phyloP scores from a whole-genome alignment of 2,797 vertebrate genomes.

The Gymnopithys bicolor region DNA sequence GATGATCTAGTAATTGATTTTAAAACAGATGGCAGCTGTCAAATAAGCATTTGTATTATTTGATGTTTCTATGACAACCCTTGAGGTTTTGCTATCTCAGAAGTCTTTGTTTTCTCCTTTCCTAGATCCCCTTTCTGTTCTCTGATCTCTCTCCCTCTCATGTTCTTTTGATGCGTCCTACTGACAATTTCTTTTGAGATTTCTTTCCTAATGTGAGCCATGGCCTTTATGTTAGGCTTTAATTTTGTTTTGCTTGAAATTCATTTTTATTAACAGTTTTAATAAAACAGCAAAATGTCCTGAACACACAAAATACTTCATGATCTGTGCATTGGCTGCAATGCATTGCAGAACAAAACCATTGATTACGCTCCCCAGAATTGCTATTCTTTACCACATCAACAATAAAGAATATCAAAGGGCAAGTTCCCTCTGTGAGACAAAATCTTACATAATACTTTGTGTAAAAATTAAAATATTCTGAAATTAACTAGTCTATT shows the following conservation, averaged over 20 bases:
- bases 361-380: not conserved
- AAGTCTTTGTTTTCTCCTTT: slow-evolving; percentile 60
- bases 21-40: slow-evolving; percentile 63
- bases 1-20: slow-evolving; percentile 62
- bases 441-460: not conserved
- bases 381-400: not conserved
- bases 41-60: slow-evolving; percentile 64
- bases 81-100: slow-evolving; percentile 15
- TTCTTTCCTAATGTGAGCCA: not conserved
- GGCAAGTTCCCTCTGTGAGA: not conserved
- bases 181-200: slow-evolving; percentile 55
- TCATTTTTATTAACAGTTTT: slow-evolving; percentile 17
- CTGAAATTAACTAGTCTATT: not conserved
- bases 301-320: not conserved
- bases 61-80: slow-evolving; percentile 57
- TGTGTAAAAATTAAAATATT: not conserved
- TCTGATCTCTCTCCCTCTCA: slow-evolving; percentile 57
- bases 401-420: not conserved
- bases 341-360: not conserved
- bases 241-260: slow-evolving; percentile 33
- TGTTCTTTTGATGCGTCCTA: slow-evolving; percentile 45
- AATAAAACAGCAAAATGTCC: not conserved
- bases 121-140: slow-evolving; percentile 7
- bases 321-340: not conserved
- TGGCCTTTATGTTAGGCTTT: not conserved